These are phyloP conservation scores for Chydorus sphaericus DNA, from an alignment of 2,888 invertebrate species.

Conservation along the genomic window DNA sequence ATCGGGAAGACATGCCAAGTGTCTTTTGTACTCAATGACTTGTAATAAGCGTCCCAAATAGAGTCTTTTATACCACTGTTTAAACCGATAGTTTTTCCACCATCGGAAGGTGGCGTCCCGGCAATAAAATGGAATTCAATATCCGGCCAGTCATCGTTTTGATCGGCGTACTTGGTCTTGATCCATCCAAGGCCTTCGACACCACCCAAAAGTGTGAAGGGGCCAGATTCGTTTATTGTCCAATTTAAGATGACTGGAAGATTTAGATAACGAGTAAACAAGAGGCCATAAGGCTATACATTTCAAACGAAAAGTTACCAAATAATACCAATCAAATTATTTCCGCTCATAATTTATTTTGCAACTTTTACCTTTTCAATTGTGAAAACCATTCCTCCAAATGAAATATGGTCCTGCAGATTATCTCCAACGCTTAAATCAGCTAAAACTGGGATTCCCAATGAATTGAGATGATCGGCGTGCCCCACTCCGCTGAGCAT, in stretches of 20 bases:
- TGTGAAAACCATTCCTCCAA: slow-evolving; percentile 45
- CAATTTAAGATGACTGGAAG: slow-evolving; percentile 49
- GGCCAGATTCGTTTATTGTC: slow-evolving; percentile 62
- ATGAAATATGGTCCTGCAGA: slow-evolving; percentile 51
- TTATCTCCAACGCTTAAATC: slow-evolving; percentile 11
- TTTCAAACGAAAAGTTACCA: too few relatives aligned
- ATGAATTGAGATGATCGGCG: slow-evolving; percentile 38
- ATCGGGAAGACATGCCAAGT: slow-evolving; percentile 43
- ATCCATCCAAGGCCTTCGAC: slow-evolving; percentile 71
- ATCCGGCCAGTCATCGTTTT: slow-evolving; percentile 66
- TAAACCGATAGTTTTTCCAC: slow-evolving; percentile 72
- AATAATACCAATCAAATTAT: too few relatives aligned
- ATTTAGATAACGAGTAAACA: neutral
- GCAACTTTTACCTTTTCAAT: too few relatives aligned
- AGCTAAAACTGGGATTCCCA: slow-evolving; percentile 35
- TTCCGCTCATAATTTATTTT: too few relatives aligned
- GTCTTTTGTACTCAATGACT: slow-evolving; percentile 45
- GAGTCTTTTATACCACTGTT: slow-evolving; percentile 24
- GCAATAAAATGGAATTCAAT: slow-evolving; percentile 77
- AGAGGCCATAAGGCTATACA: too few relatives aligned
- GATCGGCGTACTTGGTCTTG: slow-evolving; percentile 59
- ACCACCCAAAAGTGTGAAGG: slow-evolving; percentile 62
- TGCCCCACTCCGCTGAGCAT: slow-evolving; percentile 67
- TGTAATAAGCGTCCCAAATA: slow-evolving; percentile 20
- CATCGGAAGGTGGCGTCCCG: slow-evolving; percentile 68